These are phyloP conservation scores for Thinocorus orbignyianus DNA, from an alignment of 2,113 vertebrate species.

Conservation along the genomic window DNA sequence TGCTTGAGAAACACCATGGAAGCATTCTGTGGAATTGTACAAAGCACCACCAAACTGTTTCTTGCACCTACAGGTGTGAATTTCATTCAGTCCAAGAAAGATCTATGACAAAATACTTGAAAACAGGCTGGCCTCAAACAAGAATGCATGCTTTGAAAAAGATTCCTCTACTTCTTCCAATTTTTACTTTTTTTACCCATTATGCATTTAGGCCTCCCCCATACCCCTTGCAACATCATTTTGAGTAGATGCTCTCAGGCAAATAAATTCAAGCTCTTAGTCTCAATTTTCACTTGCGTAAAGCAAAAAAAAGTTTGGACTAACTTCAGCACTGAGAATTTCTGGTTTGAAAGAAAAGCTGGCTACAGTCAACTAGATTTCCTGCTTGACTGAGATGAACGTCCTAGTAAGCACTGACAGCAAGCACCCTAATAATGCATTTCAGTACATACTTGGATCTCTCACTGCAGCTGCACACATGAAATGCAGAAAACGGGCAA, in stretches of 20 bases:
- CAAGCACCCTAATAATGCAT: neutral
- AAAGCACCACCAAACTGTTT: neutral
- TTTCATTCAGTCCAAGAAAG: neutral
- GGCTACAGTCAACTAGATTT: neutral
- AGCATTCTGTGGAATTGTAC: neutral
- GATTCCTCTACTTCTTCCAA: neutral
- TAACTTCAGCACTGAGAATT: neutral
- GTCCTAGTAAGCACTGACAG: neutral
- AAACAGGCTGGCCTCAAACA: neutral
- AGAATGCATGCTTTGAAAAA: neutral
- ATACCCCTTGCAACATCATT: neutral
- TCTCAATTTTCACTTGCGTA: neutral
- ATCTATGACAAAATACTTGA: neutral
- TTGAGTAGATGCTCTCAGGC: neutral
- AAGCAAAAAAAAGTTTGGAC: neutral
- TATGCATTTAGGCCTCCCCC: neutral
- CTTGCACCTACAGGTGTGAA: neutral
- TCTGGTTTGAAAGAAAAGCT: neutral
- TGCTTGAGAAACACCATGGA: neutral
- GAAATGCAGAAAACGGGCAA: neutral
- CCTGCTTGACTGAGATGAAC: neutral
- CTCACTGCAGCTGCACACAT: neutral
- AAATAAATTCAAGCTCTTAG: neutral
- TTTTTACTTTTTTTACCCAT: neutral
- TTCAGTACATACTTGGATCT: neutral